A percentile compares a stretch with the other conserved stretches of the same genome.
Conservation (phyloP, 2,113 vertebrate genomes). For the Terrapene triunguis region DNA sequence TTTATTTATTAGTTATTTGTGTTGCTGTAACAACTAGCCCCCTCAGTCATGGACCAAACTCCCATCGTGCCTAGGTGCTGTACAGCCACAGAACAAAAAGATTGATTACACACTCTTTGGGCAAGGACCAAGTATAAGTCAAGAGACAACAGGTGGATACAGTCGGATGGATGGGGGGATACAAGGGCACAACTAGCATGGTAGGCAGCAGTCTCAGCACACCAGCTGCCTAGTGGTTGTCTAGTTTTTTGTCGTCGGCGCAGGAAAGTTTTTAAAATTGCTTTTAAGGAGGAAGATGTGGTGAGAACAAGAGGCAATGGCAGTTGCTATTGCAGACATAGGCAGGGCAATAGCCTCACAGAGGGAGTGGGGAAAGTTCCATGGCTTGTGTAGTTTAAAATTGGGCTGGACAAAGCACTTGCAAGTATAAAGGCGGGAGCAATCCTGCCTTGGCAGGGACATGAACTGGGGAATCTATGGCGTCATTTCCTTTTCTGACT, state of each 20-base stretch:
- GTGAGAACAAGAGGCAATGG: too few relatives aligned
- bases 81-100: not conserved
- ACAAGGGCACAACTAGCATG: not conserved
- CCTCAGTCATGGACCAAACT: not conserved
- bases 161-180: not conserved
- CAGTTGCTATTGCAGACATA: too few relatives aligned
- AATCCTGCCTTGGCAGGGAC: too few relatives aligned
- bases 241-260: slow-evolving; percentile 33
- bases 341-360: too few relatives aligned
- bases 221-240: not conserved
- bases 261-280: slow-evolving; percentile 32
- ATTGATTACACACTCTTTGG: too few relatives aligned
- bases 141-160: not conserved
- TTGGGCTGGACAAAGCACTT: too few relatives aligned
- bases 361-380: too few relatives aligned
- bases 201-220: not conserved
- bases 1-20: not conserved
- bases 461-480: too few relatives aligned
- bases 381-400: too few relatives aligned
- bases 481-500: too few relatives aligned
- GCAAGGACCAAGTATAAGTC: not conserved
- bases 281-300: not conserved
- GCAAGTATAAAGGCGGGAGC: too few relatives aligned
- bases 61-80: fast-evolving
- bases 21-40: not conserved